These are phyloP conservation scores for Ophiodon elongatus DNA, from an alignment of 2,113 vertebrate species.

Conservation along the genomic window DNA sequence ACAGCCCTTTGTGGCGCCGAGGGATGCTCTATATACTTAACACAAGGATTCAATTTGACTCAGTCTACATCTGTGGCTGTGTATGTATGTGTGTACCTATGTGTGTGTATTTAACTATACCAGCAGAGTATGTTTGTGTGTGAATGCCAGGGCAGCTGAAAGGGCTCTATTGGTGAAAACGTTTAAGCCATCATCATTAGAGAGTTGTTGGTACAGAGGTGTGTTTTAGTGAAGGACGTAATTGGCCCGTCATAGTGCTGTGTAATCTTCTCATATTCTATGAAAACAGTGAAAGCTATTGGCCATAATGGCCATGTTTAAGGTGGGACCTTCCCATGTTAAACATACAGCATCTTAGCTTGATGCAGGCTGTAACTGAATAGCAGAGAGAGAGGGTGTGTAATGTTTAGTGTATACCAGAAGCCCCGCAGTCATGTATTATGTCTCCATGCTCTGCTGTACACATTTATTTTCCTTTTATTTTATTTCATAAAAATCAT, in stretches of 20 bases:
- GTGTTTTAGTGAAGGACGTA: constrained; percentile 90
- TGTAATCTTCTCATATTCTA: constrained; percentile 84
- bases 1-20: constrained; percentile 88
- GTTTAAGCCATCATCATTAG: constrained; percentile 91
- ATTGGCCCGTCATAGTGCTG: constrained; percentile 89
- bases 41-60: constrained; percentile 88
- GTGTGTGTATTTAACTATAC: constrained; percentile 52
- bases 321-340: constrained; percentile 73
- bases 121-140: constrained; percentile 61
- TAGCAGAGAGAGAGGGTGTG: constrained; percentile 9
- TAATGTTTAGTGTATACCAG: constrained; percentile 41
- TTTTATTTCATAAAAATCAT: constrained; percentile 39
- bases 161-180: constrained; percentile 88
- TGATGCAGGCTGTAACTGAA: constrained; percentile 27
- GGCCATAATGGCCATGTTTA: constrained; percentile 77
- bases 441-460: constrained; percentile 30
- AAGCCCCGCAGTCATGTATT: constrained; percentile 43
- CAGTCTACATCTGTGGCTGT: constrained; percentile 74
- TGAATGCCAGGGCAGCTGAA: constrained; percentile 78
- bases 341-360: constrained; percentile 62
- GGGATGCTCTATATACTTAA: constrained; percentile 79
- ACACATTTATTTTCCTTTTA: constrained; percentile 44
- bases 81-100: constrained; percentile 16
- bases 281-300: constrained; percentile 78
- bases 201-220: constrained; percentile 88